phyloP scores from a whole-genome alignment of 2,888 invertebrate genomes.

The Phengaris alcon region DNA sequence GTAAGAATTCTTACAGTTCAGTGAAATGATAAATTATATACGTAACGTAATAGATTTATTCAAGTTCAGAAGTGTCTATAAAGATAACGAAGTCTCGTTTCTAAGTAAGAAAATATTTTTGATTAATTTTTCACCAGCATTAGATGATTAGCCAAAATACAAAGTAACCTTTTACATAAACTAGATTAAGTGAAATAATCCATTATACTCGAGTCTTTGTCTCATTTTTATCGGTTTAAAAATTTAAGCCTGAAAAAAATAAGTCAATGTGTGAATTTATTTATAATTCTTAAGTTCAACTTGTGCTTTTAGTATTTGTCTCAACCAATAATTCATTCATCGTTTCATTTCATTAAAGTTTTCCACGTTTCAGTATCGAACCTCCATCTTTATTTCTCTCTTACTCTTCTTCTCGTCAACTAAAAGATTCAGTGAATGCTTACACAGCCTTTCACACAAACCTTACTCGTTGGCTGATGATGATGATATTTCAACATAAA shows the following conservation, averaged over 20 bases:
- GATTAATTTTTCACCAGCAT: conserved; percentile 7
- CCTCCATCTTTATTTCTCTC: no score
- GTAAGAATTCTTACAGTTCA: no score
- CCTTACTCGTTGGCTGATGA: not conserved
- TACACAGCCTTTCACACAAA: no score
- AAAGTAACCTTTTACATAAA: not conserved
- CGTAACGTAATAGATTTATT: not conserved
- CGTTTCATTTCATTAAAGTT: no score
- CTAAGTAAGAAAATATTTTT: conserved; percentile 7
- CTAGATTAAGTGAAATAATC: not conserved
- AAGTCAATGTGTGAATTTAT: not conserved
- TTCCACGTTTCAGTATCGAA: no score
- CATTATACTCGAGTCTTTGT: conserved; percentile 1
- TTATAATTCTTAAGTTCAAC: no score
- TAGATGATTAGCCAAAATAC: not conserved
- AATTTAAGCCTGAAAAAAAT: not conserved
- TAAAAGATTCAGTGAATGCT: no score
- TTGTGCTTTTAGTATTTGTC: no score
- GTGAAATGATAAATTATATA: not conserved
- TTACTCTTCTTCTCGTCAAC: no score
- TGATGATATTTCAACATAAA: conserved; percentile 11
- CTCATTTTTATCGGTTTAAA: not conserved
- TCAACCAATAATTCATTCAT: no score
- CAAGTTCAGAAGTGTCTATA: not conserved
- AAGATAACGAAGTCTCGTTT: not conserved